These are phyloP conservation scores for Lissocephala sabroskyi DNA, from an alignment of 2,888 invertebrate genomes.

Conservation along the genomic window DNA sequence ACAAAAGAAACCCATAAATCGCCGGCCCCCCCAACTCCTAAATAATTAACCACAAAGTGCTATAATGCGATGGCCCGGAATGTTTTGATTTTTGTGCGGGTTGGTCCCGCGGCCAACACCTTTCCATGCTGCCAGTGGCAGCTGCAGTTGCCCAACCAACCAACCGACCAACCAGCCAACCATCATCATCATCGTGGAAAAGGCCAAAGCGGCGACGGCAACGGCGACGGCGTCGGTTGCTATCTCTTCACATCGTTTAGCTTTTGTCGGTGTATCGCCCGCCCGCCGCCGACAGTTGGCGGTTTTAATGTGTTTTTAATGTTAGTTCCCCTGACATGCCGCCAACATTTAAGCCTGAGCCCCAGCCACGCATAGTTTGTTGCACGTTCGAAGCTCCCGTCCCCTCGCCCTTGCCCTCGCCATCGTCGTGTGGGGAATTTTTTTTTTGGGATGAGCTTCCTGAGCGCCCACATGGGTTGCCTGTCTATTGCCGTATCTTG, in stretches of 20 bases:
- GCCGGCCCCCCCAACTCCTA: too few species aligned
- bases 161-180: slow-evolving; percentile 20
- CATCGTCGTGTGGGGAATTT: too few species aligned
- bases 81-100: too few species aligned
- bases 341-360: slow-evolving; percentile 62
- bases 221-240: slow-evolving; percentile 8
- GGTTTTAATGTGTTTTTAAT: slow-evolving; percentile 66
- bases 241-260: slow-evolving; percentile 60
- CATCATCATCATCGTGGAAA: background rate
- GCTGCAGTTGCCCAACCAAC: too few species aligned
- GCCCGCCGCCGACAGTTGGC: slow-evolving; percentile 42
- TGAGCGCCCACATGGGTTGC: slow-evolving; percentile 27
- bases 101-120: too few species aligned
- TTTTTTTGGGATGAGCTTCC: slow-evolving; percentile 8
- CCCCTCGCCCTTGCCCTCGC: too few species aligned
- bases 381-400: slow-evolving; percentile 56
- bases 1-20: too few species aligned
- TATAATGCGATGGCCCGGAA: too few species aligned
- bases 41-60: too few species aligned
- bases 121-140: too few species aligned
- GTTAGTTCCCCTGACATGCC: slow-evolving; percentile 64
- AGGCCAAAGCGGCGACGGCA: background rate
- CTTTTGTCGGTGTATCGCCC: slow-evolving; percentile 36
- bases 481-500: background rate
- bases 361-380: slow-evolving; percentile 49